A percentile compares a stretch with the other conserved stretches of the same genome.
These are phyloP conservation scores for Pandion haliaetus DNA, from an alignment of 2,113 vertebrate genomes.

Conservation along the genomic window DNA sequence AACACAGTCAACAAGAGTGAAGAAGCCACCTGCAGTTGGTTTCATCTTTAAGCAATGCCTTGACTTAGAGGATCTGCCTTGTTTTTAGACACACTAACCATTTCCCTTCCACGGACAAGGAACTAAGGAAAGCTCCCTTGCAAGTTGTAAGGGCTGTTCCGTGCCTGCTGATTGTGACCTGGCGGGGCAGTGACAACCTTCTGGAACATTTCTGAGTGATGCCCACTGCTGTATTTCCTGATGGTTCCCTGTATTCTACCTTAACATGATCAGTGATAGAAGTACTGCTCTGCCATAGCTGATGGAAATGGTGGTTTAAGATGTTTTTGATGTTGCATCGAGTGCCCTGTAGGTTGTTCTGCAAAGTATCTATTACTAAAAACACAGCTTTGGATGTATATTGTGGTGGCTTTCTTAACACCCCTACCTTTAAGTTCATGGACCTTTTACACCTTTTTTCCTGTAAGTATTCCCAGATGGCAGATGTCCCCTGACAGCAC, in stretches of 20 bases:
- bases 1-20: not conserved
- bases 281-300: not conserved
- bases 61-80: not conserved
- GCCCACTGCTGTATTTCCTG: not conserved
- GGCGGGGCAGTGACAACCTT: not conserved
- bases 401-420: not conserved
- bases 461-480: conserved; percentile 40
- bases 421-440: conserved; percentile 48
- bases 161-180: not conserved
- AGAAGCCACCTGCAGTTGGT: not conserved
- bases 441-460: not conserved
- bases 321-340: not conserved
- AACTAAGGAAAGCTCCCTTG: not conserved
- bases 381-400: not conserved
- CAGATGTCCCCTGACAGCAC: conserved; percentile 20
- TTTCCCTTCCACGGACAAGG: not conserved
- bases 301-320: not conserved
- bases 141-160: not conserved
- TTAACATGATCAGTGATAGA: not conserved
- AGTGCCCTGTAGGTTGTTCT: not conserved
- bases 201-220: not conserved
- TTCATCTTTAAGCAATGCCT: not conserved
- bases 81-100: not conserved
- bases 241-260: not conserved
- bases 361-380: not conserved